A percentile compares a stretch with the other conserved stretches of the same genome.
phyloP scores from a whole-genome alignment of 2,888 invertebrate genomes.

The Drosophila melanosoma region DNA sequence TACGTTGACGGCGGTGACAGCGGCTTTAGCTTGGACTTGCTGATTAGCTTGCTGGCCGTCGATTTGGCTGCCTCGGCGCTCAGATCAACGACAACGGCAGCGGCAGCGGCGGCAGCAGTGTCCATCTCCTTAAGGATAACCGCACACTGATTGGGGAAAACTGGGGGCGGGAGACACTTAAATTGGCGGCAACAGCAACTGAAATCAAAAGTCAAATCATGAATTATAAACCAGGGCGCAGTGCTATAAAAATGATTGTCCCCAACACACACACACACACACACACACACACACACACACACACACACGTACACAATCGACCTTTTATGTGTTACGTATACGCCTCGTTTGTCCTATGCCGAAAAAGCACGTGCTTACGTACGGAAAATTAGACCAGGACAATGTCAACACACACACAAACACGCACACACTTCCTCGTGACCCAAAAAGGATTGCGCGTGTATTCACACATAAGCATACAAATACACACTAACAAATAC shows the following conservation, averaged over 20 bases:
- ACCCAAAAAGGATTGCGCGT: constrained; percentile 69
- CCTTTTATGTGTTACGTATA: constrained; percentile 66
- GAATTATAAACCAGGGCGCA: constrained; percentile 59
- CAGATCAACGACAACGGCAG: constrained; percentile 72
- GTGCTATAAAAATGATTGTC: constrained; percentile 36
- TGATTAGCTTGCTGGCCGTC: constrained; percentile 43
- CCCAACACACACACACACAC: background rate
- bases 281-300: background rate
- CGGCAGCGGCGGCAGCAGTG: constrained; percentile 73
- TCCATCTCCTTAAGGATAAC: constrained; percentile 56
- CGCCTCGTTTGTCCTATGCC: constrained; percentile 52
- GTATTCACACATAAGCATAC: constrained; percentile 9
- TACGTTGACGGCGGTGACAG: constrained; percentile 26
- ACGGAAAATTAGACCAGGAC: constrained; percentile 73
- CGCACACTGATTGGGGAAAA: constrained; percentile 16
- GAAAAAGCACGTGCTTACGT: constrained; percentile 75
- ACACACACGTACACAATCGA: constrained; percentile 15
- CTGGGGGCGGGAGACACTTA: constrained; percentile 17
- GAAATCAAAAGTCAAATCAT: constrained; percentile 58
- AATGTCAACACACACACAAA: constrained; percentile 74
- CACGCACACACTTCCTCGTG: constrained; percentile 64
- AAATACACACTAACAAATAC: background rate
- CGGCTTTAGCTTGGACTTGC: constrained; percentile 42
- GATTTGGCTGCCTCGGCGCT: constrained; percentile 61
- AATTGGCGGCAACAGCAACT: constrained; percentile 56